A percentile compares a stretch with the other conserved stretches of the same genome.
Evolutionary conservation across 2,888 invertebrate species (phyloP).

Genomic region (Metopia argyrocephala): DNA sequence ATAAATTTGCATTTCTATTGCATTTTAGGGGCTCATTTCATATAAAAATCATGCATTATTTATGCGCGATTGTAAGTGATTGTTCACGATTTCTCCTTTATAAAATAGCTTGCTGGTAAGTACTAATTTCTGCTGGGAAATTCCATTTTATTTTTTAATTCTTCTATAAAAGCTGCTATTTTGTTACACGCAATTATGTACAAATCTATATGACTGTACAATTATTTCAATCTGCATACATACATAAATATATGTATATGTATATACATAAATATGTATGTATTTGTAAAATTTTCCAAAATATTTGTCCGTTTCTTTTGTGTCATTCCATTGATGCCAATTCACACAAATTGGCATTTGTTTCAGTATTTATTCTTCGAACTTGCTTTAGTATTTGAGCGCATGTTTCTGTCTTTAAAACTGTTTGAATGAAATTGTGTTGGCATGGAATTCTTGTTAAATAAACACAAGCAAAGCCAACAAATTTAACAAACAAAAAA

Average conservation of each 20-base stretch:
- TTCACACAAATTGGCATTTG: conserved; percentile 1
- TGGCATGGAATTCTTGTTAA: conserved; percentile 8
- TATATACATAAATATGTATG: neutral
- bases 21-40: no score
- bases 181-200: neutral
- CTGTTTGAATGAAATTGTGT: neutral
- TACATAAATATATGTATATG: no score
- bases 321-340: neutral
- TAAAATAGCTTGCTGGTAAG: no score
- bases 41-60: no score
- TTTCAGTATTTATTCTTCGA: neutral
- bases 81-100: no score
- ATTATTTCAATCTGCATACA: no score
- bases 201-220: neutral
- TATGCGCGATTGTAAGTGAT: no score
- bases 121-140: neutral
- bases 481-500: neutral
- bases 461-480: neutral
- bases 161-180: neutral
- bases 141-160: neutral
- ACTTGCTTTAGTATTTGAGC: neutral
- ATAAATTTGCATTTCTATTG: no score
- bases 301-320: neutral
- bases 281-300: neutral
- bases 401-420: neutral